A percentile compares a stretch with the other conserved stretches of the same genome.
Evolutionary conservation across 1,140 invertebrate species (phyloP).

Genomic region (Drosophila lowei): DNA sequence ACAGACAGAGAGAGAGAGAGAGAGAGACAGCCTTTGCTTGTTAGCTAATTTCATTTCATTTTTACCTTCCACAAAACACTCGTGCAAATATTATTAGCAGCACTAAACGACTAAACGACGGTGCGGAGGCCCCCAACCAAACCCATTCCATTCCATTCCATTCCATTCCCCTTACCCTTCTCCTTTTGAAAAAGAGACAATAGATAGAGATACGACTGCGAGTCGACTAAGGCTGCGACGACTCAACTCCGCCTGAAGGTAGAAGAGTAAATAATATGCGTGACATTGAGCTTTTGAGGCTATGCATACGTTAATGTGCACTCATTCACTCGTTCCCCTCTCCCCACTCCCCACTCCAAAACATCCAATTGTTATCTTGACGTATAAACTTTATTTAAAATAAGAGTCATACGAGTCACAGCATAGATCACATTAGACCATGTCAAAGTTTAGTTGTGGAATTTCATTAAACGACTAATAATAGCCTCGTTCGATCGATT

Average conservation of each 20-base stretch:
- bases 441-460: too few relatives aligned
- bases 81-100: constrained; percentile 47
- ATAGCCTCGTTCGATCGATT: too few relatives aligned
- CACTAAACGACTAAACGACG: too few relatives aligned
- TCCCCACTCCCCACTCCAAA: not conserved
- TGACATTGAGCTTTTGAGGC: constrained; percentile 76
- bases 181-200: constrained; percentile 24
- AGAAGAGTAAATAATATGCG: constrained; percentile 69
- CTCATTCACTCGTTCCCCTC: too few relatives aligned
- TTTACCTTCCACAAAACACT: constrained; percentile 18
- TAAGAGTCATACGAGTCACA: too few relatives aligned
- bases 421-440: too few relatives aligned
- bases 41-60: constrained; percentile 63
- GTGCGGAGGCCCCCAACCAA: too few relatives aligned
- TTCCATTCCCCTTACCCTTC: too few relatives aligned
- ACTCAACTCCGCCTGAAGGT: not conserved
- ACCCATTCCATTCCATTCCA: too few relatives aligned
- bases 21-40: constrained; percentile 34
- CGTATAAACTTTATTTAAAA: constrained; percentile 7
- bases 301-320: constrained; percentile 68
- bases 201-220: constrained; percentile 42
- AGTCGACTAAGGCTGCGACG: constrained; percentile 27
- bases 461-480: too few relatives aligned
- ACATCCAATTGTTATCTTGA: constrained; percentile 56
- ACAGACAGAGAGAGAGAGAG: constrained; percentile 25